Conservation (phyloP, 2,888 invertebrate genomes). For the Pedicia rivosa region DNA sequence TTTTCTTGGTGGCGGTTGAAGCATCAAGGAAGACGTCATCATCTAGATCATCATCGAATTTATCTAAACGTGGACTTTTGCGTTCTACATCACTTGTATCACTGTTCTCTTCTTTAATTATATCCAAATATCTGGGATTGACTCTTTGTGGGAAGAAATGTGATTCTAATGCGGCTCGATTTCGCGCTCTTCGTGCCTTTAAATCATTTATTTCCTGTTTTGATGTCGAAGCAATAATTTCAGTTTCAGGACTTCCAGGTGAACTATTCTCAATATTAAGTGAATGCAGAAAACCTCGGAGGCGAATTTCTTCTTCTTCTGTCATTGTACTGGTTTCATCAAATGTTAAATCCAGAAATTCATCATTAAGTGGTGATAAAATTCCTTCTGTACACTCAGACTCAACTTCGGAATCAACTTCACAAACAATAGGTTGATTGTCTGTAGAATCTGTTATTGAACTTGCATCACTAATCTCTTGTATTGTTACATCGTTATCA, state of each 20-base stretch:
- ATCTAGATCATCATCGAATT: constrained; percentile 29
- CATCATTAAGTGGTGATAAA: not conserved
- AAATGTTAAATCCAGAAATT: not conserved
- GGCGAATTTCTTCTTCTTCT: constrained; percentile 38
- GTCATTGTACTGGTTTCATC: constrained; percentile 24
- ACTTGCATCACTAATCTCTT: constrained; percentile 26
- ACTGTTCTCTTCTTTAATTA: constrained; percentile 63
- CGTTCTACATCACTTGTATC: constrained; percentile 42
- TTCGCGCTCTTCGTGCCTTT: constrained; percentile 33
- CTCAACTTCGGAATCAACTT: constrained; percentile 45
- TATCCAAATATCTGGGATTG: constrained; percentile 53
- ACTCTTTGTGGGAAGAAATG: constrained; percentile 40
- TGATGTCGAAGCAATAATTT: not conserved
- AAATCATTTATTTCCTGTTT: constrained; percentile 21
- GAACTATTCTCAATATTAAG: constrained; percentile 28
- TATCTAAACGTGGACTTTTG: constrained; percentile 3
- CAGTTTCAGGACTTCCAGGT: not conserved
- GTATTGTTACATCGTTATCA: constrained; percentile 18
- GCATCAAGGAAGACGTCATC: constrained; percentile 35
- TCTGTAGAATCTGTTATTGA: constrained; percentile 29
- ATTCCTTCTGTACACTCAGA: constrained; percentile 35
- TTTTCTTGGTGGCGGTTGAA: constrained; percentile 21
- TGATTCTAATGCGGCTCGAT: constrained; percentile 36
- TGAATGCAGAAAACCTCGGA: constrained; percentile 39
- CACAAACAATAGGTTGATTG: constrained; percentile 39